These are phyloP conservation scores for Dicycla oo DNA, from an alignment of 2,888 invertebrate species.

Conservation along the genomic window DNA sequence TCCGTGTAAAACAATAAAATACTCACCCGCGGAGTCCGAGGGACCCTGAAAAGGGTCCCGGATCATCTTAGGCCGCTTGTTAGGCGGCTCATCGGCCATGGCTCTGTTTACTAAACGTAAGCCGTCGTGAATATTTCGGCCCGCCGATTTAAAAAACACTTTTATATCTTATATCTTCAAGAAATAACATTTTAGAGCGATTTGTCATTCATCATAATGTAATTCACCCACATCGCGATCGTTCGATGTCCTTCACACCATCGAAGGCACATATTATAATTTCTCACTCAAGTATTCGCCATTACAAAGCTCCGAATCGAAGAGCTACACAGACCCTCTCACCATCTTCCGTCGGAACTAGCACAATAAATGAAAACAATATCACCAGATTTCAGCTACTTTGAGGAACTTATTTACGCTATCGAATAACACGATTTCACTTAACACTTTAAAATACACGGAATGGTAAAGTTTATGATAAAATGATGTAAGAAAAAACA, in stretches of 20 bases:
- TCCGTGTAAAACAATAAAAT: slow-evolving; percentile 80
- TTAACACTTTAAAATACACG: slow-evolving; percentile 91
- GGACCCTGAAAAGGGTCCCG: slow-evolving; percentile 95
- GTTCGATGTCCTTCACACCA: slow-evolving; percentile 93
- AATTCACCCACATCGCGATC: slow-evolving; percentile 92
- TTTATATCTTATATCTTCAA: slow-evolving; percentile 88
- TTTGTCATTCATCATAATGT: slow-evolving; percentile 89
- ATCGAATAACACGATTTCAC: slow-evolving; percentile 88
- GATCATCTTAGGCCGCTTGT: slow-evolving; percentile 98
- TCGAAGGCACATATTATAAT: slow-evolving; percentile 94
- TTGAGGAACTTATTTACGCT: slow-evolving; percentile 86
- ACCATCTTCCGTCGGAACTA: slow-evolving; percentile 94
- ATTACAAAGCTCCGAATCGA: slow-evolving; percentile 94
- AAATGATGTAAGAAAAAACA: slow-evolving; percentile 91
- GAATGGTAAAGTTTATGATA: slow-evolving; percentile 90
- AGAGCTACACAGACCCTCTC: slow-evolving; percentile 93
- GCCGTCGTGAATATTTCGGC: slow-evolving; percentile 91
- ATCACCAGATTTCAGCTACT: slow-evolving; percentile 90
- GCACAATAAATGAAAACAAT: slow-evolving; percentile 93
- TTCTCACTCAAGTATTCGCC: slow-evolving; percentile 94
- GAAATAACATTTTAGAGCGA: slow-evolving; percentile 90
- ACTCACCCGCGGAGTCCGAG: slow-evolving; percentile 95
- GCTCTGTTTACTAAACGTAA: slow-evolving; percentile 93
- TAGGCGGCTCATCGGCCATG: slow-evolving; percentile 99
- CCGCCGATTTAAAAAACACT: slow-evolving; percentile 91